These are phyloP conservation scores for Pelagia noctiluca DNA, from an alignment of 30 jellyfish, hydroid and myxozoan genomes.

Conservation along the genomic window DNA sequence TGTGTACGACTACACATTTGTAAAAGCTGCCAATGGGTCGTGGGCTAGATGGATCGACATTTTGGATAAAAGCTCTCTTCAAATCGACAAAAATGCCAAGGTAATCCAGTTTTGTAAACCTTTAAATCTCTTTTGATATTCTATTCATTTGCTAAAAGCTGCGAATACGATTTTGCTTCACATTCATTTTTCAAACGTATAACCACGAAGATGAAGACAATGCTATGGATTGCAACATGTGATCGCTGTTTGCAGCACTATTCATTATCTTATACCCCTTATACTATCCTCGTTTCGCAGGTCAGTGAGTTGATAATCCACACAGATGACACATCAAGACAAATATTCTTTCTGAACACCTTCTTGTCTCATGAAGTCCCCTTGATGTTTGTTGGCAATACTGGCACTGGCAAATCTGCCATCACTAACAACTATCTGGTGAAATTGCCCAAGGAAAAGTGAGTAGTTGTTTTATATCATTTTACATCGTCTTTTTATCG, in stretches of 20 bases:
- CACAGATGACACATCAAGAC: conserved; percentile 98
- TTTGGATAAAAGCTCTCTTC: conserved; percentile 77
- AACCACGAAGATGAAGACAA: too few relatives aligned
- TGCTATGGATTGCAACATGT: too few relatives aligned
- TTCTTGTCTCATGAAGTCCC: conserved; percentile 90
- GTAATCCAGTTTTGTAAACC: conserved; percentile 32
- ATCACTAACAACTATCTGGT: conserved; percentile 89
- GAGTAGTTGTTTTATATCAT: neutral
- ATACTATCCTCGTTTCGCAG: too few relatives aligned
- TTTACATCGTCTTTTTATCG: neutral
- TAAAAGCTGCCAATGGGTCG: conserved; percentile 92
- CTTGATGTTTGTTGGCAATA: conserved; percentile 92
- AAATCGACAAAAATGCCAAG: conserved; percentile 85
- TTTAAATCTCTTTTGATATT: neutral
- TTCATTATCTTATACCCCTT: too few relatives aligned
- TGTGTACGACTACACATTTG: conserved; percentile 84
- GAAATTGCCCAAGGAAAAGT: conserved; percentile 91
- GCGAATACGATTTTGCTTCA: too few relatives aligned
- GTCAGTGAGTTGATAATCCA: conserved; percentile 92
- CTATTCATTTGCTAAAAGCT: too few relatives aligned
- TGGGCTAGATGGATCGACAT: conserved; percentile 97
- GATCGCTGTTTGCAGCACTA: too few relatives aligned
- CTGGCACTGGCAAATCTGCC: conserved; percentile 99
- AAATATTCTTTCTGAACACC: conserved; percentile 79
- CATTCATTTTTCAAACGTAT: too few relatives aligned